phyloP scores from a whole-genome alignment of 2,113 vertebrate species.

The Nematolebias whitei region DNA sequence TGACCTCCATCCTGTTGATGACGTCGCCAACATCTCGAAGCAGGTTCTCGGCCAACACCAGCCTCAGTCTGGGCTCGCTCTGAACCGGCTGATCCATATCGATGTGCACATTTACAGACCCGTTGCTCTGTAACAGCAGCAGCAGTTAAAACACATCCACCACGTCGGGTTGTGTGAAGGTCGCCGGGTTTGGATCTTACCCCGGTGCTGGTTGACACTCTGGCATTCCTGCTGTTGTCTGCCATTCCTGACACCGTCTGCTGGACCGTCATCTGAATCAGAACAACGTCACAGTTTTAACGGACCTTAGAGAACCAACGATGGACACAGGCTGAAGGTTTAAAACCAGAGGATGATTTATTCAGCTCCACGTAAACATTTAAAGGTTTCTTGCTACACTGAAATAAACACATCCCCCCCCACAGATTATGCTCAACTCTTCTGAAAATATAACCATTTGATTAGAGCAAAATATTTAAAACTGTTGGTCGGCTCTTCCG shows the following conservation, averaged over 20 bases:
- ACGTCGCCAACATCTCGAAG: slow-evolving; percentile 86
- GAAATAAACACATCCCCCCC: too few relatives aligned
- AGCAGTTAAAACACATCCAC: background rate
- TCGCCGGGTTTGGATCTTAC: slow-evolving; percentile 56
- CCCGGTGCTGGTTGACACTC: slow-evolving; percentile 81
- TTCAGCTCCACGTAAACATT: too few relatives aligned
- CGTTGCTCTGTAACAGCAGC: slow-evolving; percentile 76
- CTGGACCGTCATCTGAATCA: slow-evolving; percentile 79
- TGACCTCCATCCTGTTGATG: slow-evolving; percentile 87
- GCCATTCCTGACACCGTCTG: slow-evolving; percentile 84
- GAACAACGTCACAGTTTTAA: slow-evolving; percentile 14
- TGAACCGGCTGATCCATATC: slow-evolving; percentile 87
- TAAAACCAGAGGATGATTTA: too few relatives aligned
- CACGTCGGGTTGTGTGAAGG: background rate
- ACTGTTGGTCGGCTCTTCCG: too few relatives aligned
- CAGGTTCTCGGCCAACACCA: slow-evolving; percentile 89
- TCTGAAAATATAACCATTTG: too few relatives aligned
- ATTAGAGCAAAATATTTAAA: too few relatives aligned
- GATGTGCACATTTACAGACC: slow-evolving; percentile 89
- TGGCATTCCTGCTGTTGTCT: slow-evolving; percentile 78
- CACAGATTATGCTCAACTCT: too few relatives aligned
- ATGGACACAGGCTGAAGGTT: too few relatives aligned
- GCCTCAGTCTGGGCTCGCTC: slow-evolving; percentile 89
- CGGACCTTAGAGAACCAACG: too few relatives aligned
- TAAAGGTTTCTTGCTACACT: too few relatives aligned